Base-by-base conservation (phyloP, 2,113 vertebrate genomes). In the Pelobates fuscus region DNA sequence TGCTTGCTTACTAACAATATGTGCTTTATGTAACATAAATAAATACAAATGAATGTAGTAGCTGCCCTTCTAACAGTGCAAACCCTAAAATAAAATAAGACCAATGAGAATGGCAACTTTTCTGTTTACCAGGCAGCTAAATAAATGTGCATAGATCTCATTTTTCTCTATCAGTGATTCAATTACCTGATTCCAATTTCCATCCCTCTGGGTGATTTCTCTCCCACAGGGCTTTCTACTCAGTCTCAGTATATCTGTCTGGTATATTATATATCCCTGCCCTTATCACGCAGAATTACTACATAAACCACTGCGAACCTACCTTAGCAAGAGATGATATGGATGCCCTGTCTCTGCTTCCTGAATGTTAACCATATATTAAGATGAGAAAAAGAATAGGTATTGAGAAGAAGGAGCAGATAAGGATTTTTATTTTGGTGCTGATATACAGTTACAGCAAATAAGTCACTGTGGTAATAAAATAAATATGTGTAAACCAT, bases 131-230 rank as follows among this genome's bases (percentile, higher is more conserved):
- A 25, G 71, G 54, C 20, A 57, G 57, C 25, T 17, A 25, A 79
- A 74, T 75, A 79, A 70, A 30, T 69, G 71, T 60, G 61, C 32
- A 12, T 44, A 29, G 4, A 32, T 24, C 41, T 43, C 12, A 37
- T 63, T 70, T 29, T 69, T 64, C 67, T 68, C 66, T 65, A 58
- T 44, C 64, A 58, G 32, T 75, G 46, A 79, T 79, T 75, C 67
- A 65, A 75, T 75, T 75, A 74, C 71, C 71, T 64, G 67, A 69
- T 57, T 70, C 66, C 67, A 60, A 37, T 59, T 37, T 67, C 65
- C 5, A 75, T 58, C 65, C 78, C 71, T 79, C 71, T 64, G 66
- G 49, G 78, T 65, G 67, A 79, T 79, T 64, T 79, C 59, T 79
- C 58, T 75, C 71, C 65, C 71, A 75, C 59, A 68, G 49, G 70